A percentile compares a stretch with the other conserved stretches of the same genome.
phyloP scores from a whole-genome alignment of 2,888 invertebrate genomes.

The Pardosa pseudoannulata region DNA sequence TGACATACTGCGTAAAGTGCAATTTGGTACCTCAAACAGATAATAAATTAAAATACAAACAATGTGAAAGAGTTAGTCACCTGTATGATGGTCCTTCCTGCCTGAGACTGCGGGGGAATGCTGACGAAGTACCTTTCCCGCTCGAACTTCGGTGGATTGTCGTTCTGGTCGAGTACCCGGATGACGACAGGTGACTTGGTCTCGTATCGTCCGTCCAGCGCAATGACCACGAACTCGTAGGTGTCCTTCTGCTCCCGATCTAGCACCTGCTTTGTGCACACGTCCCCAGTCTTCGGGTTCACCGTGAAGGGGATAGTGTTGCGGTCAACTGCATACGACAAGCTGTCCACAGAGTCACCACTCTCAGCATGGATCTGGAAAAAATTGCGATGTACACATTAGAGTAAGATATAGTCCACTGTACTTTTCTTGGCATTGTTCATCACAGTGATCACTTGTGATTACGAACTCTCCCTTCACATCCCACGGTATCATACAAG shows the following conservation, averaged over 20 bases:
- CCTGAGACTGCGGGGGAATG: conserved; percentile 75
- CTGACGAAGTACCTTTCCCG: conserved; percentile 74
- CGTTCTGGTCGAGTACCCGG: conserved; percentile 74
- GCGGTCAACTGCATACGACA: conserved; percentile 73
- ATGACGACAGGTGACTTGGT: conserved; percentile 72
- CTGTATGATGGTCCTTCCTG: conserved; percentile 74
- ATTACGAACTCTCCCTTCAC: too few relatives aligned
- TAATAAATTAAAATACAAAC: too few relatives aligned
- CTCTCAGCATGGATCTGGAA: conserved; percentile 75
- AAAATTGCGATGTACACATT: background rate
- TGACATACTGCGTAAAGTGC: too few relatives aligned
- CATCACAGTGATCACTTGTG: too few relatives aligned
- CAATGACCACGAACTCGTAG: conserved; percentile 74
- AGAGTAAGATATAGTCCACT: too few relatives aligned
- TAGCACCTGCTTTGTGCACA: conserved; percentile 74
- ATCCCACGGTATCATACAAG: too few relatives aligned
- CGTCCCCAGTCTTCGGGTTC: conserved; percentile 73
- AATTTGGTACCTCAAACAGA: too few relatives aligned
- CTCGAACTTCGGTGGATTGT: conserved; percentile 75
- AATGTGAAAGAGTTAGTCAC: too few relatives aligned
- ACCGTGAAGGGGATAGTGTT: conserved; percentile 73
- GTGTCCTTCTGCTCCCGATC: conserved; percentile 74
- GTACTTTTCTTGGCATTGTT: too few relatives aligned
- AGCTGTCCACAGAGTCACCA: conserved; percentile 75
- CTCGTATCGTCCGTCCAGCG: conserved; percentile 74